phyloP scores from a whole-genome alignment of 2,888 invertebrate species.

The Acholoe squamosa region DNA sequence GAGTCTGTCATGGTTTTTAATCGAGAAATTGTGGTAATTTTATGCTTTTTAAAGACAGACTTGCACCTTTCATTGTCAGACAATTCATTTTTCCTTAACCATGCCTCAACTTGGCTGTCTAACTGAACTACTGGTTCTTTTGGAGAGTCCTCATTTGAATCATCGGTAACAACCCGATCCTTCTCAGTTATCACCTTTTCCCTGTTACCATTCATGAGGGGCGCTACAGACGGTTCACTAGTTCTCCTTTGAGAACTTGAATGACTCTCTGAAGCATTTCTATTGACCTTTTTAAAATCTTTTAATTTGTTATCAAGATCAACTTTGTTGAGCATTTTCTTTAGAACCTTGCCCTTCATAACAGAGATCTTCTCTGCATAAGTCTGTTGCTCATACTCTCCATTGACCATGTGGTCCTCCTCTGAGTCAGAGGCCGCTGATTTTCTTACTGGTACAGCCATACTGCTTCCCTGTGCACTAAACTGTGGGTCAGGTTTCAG shows the following conservation, averaged over 20 bases:
- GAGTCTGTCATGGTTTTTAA: constrained; percentile 39
- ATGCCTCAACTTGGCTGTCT: neutral
- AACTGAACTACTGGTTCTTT: neutral
- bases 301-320: constrained; percentile 48
- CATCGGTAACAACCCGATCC: neutral
- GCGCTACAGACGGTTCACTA: neutral
- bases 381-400: neutral
- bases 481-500: neutral
- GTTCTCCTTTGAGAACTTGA: neutral
- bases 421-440: constrained; percentile 33
- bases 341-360: constrained; percentile 52
- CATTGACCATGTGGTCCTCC: constrained; percentile 42
- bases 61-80: neutral
- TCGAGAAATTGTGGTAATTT: neutral
- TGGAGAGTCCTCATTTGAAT: neutral
- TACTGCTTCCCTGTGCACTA: neutral
- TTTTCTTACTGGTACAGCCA: neutral
- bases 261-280: neutral
- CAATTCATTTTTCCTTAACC: constrained; percentile 5
- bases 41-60: neutral
- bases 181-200: neutral
- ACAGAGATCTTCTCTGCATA: constrained; percentile 51
- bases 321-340: constrained; percentile 46
- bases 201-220: neutral
- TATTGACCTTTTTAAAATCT: constrained; percentile 22